A percentile compares a stretch with the other conserved stretches of the same genome.
Conservation (phyloP, 2,113 vertebrate genomes). For the Ploceus nigricollis region DNA sequence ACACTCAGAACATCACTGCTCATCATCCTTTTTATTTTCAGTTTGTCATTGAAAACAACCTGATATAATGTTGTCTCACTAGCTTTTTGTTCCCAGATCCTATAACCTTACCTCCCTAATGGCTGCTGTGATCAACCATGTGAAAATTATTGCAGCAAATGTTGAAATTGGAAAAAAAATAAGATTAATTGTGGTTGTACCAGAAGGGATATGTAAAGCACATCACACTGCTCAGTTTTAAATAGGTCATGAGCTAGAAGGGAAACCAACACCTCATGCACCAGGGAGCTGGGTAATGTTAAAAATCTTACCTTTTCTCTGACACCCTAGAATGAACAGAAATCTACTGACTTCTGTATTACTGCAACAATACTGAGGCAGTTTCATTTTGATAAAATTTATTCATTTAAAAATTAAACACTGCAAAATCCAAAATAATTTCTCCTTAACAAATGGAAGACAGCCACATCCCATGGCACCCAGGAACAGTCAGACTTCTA, state of each 20-base stretch:
- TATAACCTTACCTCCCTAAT: not conserved
- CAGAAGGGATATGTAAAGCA: not conserved
- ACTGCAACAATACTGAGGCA: not conserved
- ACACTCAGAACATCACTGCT: not conserved
- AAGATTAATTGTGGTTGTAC: not conserved
- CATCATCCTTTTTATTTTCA: not conserved
- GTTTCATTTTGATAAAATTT: not conserved
- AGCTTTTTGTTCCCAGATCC: conserved; percentile 5
- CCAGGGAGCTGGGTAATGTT: not conserved
- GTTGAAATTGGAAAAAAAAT: not conserved
- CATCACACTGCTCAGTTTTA: not conserved
- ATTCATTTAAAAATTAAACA: not conserved
- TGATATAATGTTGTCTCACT: not conserved
- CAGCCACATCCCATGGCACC: not conserved
- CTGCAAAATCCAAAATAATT: not conserved
- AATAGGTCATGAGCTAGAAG: not conserved
- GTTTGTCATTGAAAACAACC: not conserved
- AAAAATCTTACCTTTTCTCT: not conserved
- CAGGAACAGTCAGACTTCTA: not conserved
- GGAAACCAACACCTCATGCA: not conserved
- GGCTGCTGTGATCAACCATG: conserved; percentile 13
- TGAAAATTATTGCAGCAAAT: conserved; percentile 34
- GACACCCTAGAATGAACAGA: not conserved
- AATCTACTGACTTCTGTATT: not conserved
- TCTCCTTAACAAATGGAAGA: not conserved